Conservation (phyloP, 2,888 invertebrate species). For the Coecobrya sp. region DNA sequence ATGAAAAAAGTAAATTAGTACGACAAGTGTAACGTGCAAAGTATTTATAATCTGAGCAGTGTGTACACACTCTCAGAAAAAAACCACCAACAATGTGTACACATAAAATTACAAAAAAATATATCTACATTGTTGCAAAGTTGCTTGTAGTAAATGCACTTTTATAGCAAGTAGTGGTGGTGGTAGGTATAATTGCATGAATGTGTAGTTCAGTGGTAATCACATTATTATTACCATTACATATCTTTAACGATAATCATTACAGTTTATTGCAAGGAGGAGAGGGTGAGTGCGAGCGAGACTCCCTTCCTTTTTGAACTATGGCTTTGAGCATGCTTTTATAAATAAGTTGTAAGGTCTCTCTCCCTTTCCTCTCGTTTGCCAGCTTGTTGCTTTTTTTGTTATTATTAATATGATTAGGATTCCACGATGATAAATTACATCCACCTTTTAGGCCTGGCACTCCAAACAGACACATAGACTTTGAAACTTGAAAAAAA, state of each 20-base stretch:
- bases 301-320: conserved; percentile 34
- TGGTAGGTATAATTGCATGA: too few relatives aligned
- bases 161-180: neutral
- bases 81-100: too few relatives aligned
- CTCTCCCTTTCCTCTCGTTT: conserved; percentile 29
- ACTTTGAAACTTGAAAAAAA: neutral
- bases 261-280: neutral
- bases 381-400: neutral
- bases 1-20: conserved; percentile 45
- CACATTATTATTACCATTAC: conserved; percentile 5
- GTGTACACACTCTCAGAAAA: neutral
- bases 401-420: neutral
- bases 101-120: neutral
- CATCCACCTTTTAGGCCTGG: conserved; percentile 46
- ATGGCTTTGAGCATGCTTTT: neutral
- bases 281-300: neutral
- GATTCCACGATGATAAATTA: conserved; percentile 66
- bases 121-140: neutral
- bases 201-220: conserved; percentile 6
- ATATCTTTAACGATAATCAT: conserved; percentile 31
- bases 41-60: neutral
- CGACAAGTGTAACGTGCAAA: conserved; percentile 2
- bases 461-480: conserved; percentile 30
- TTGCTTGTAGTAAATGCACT: neutral
- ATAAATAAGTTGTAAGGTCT: neutral